phyloP scores from a whole-genome alignment of 1,140 invertebrate species.

The Psilanteris sp. region DNA sequence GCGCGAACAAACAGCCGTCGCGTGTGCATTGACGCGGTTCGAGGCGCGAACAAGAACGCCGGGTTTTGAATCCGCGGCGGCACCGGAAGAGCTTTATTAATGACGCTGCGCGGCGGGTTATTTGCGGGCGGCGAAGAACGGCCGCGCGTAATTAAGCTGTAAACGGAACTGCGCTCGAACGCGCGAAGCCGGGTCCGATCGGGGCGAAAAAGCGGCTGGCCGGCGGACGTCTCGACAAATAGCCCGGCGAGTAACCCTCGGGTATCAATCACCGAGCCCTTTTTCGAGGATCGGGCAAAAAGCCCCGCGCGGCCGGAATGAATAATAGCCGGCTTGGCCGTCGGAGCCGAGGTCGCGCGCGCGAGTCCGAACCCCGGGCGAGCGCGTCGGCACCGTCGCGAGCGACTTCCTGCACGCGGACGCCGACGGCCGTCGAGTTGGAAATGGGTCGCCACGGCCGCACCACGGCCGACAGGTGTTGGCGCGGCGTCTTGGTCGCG shows the following conservation, averaged over 20 bases:
- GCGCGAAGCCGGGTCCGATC: too few relatives aligned
- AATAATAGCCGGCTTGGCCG: constrained; percentile 19
- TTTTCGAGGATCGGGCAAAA: not conserved
- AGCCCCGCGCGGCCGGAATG: constrained; percentile 6
- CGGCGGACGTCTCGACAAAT: constrained; percentile 4
- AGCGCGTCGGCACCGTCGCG: constrained; percentile 16
- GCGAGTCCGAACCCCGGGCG: constrained; percentile 19
- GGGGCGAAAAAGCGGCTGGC: constrained; percentile 1
- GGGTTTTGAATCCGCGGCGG: too few relatives aligned
- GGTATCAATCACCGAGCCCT: constrained; percentile 10
- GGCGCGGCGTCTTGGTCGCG: constrained; percentile 7
- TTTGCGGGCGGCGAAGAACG: too few relatives aligned
- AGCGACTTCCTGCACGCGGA: constrained; percentile 41
- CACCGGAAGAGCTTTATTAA: too few relatives aligned
- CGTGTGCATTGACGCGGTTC: too few relatives aligned
- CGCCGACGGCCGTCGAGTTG: constrained; percentile 29
- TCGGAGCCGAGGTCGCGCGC: not conserved
- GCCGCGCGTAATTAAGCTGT: too few relatives aligned
- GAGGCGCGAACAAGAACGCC: too few relatives aligned
- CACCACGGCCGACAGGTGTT: constrained; percentile 8
- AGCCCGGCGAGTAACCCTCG: not conserved
- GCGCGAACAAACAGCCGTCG: too few relatives aligned
- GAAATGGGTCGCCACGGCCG: constrained; percentile 48
- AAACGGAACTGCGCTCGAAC: too few relatives aligned
- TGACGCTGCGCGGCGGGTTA: too few relatives aligned